Evolutionary conservation across 2,113 vertebrate species (phyloP), one percentile per base, ranked within the genome.

Genomic region (Triplophysa dalaica): DNA sequence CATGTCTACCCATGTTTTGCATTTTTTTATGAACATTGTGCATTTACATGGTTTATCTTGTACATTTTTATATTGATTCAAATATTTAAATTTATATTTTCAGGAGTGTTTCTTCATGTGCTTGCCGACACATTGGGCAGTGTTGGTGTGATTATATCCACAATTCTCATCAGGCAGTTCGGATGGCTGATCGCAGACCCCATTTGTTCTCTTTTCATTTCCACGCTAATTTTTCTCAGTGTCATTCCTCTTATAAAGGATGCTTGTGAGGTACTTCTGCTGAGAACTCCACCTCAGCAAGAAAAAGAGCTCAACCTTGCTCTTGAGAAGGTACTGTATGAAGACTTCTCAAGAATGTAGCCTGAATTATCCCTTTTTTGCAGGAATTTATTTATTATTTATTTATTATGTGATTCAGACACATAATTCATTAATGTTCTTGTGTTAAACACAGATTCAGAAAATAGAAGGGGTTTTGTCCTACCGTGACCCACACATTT

Each of bases 141-240:
- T 61, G 94, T 99, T 13, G 98, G 98, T 10, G 97, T 99, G 73
- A 99, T 99, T 9, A 91, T 99, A 83, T 99, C 98, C 78, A 98
- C 98, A 0, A 84, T 99, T 90, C 94, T 99, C 82, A 99, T 99
- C 90, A 94, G 95, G 9, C 98, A 99, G 86, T 99, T 99, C 81
- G 98, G 98, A 80, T 99, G 98, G 98, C 89, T 99, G 80, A 95
- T 99, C 48, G 97, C 97, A 7, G 98, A 99, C 86, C 98, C 98
- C 0, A 95, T 99, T 62, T 99, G 97, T 88, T 99, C 98, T 29
- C 94, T 99, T 75, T 99, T 99, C 87, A 99, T 99, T 85, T 93
- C 97, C 83, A 87, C 92, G 2, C 86, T 99, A 85, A 99, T 99
- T 89, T 99, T 98, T 82, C 95, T 98, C 83, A 99, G 97, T 76